These are phyloP conservation scores for Lepidochrysops patricia DNA, from an alignment of 2,888 invertebrate species.

Conservation along the genomic window DNA sequence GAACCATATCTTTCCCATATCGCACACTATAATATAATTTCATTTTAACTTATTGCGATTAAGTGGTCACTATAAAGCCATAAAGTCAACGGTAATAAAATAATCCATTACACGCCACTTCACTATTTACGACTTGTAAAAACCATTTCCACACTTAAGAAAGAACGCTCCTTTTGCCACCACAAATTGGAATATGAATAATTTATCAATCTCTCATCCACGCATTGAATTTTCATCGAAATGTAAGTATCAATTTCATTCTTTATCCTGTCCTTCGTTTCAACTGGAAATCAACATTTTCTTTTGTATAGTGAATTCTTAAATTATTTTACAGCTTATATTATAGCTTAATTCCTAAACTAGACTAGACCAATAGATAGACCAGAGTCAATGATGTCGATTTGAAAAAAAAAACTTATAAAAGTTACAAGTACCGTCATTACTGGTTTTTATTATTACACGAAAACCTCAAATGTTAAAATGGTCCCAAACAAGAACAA, in stretches of 20 bases:
- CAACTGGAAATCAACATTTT: not conserved
- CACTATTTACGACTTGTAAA: slow-evolving; percentile 51
- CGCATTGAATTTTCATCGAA: slow-evolving; percentile 1
- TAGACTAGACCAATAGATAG: too few relatives aligned
- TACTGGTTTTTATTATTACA: too few relatives aligned
- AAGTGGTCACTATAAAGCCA: not conserved
- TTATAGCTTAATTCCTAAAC: too few relatives aligned
- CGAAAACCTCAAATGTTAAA: too few relatives aligned
- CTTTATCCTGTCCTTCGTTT: not conserved
- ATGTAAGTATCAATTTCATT: not conserved
- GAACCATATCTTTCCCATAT: not conserved
- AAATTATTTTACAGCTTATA: too few relatives aligned
- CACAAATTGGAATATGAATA: slow-evolving; percentile 13
- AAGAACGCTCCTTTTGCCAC: slow-evolving; percentile 29
- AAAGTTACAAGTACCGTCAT: too few relatives aligned
- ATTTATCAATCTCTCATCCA: slow-evolving; percentile 11
- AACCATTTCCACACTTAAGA: slow-evolving; percentile 40
- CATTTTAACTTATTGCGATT: not conserved
- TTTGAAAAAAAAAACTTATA: too few relatives aligned
- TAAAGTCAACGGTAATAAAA: not conserved
- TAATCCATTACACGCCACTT: slow-evolving; percentile 46
- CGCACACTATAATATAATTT: not conserved
- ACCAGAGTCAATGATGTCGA: too few relatives aligned
- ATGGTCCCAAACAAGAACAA: too few relatives aligned
- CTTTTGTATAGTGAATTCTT: not conserved